Base-by-base conservation (phyloP, 1,140 invertebrate genomes). In the Drosophila lacertosa region DNA sequence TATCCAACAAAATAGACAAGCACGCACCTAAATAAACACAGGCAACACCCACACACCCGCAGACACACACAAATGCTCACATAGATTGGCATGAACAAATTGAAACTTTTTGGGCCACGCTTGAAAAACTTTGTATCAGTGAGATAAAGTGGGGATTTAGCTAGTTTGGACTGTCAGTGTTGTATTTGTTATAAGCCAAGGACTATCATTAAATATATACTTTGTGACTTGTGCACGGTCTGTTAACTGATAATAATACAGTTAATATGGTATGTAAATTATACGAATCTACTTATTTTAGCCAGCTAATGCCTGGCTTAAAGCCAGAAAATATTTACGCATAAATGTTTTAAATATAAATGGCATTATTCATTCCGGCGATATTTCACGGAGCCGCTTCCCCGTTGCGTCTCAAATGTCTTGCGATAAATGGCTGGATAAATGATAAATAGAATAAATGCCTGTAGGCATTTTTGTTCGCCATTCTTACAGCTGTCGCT, bases 401-500 rank as follows among this genome's bases (percentile, higher is more conserved):
- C 45, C 40, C 15, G 44, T 42, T 32, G 40, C 59, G 42, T 64
- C 69, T 88, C 64, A 64, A 86, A 84, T 84, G 77, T 81, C 82
- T 74, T 44, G 51, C 81, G 81, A 86, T 84, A 88, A 67, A 72
- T 72, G 55, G 69, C 69, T 60, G 69, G 63, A 72, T 72, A 67
- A 81, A 86, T 88, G 81, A 84, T 84, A 86, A 84, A 84, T 81
- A 88, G 77, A 88, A 84, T 86, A 72, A 77, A 84, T 88, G 81
- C 57, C 77, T 77, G 51, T 53, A 64, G 82, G 66, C 70, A 83
- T 77, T 82, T 67, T 44, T 60, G 63, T 60, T 63, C 54, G 67
- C 80, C 59, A 73, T 72, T 84, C 67, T 60, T 57, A 60, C 48
- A 51, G 55, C 54, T 63, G 59, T 63, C 55, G 51, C 47, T 80